phyloP scores from a whole-genome alignment of 30 jellyfish, hydroid and myxozoan genomes.

The Rhopilema esculentum region DNA sequence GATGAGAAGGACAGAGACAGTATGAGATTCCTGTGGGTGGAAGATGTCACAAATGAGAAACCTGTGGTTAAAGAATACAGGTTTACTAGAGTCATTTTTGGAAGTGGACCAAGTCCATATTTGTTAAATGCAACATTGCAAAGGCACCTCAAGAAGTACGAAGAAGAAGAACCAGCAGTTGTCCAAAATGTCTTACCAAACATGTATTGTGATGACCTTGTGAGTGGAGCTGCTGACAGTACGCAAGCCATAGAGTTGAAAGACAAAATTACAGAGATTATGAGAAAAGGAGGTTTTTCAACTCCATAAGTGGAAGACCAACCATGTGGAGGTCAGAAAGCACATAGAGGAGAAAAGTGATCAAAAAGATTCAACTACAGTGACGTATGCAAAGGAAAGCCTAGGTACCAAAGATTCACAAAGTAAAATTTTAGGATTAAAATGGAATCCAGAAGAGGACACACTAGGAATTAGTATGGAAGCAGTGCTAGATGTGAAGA shows the following conservation, averaged over 20 bases:
- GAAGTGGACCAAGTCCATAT: constrained; percentile 58
- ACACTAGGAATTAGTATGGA: constrained; percentile 24
- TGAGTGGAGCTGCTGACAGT: constrained; percentile 52
- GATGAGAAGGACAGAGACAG: constrained; percentile 60
- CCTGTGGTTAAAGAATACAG: constrained; percentile 45
- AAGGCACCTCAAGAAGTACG: constrained; percentile 47
- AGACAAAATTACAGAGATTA: constrained; percentile 28
- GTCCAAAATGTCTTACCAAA: constrained; percentile 39
- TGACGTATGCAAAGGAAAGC: constrained; percentile 52
- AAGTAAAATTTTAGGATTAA: constrained; percentile 42
- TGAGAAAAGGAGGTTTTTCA: constrained; percentile 30
- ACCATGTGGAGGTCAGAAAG: constrained; percentile 28
- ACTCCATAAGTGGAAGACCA: constrained; percentile 49
- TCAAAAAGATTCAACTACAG: constrained; percentile 24
- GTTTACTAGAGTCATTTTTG: constrained; percentile 46
- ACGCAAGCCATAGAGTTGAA: constrained; percentile 38
- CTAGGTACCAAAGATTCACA: constrained; percentile 33
- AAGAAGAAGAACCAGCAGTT: constrained; percentile 37
- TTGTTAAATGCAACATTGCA: constrained; percentile 38
- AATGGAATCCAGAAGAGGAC: constrained; percentile 45
- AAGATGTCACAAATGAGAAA: constrained; percentile 9
- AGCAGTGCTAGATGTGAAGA: constrained; percentile 34
- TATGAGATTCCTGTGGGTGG: constrained; percentile 44
- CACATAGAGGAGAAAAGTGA: constrained; percentile 31
- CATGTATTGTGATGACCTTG: constrained; percentile 50